Conservation (phyloP, 30 jellyfish, hydroid and myxozoan species). For the Chrysaora quinquecirrha region DNA sequence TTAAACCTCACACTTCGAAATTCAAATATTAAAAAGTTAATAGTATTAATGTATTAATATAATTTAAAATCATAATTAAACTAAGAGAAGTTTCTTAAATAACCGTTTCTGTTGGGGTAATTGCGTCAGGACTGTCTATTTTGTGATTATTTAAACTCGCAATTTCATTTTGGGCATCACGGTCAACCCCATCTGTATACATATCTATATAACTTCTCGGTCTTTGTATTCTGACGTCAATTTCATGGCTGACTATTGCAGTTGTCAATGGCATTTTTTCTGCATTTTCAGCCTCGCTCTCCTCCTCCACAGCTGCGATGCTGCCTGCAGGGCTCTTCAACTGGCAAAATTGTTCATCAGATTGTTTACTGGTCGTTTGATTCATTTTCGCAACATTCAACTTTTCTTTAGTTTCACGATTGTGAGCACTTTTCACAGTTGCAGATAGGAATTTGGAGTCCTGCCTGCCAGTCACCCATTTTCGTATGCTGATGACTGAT, state of each 20-base stretch:
- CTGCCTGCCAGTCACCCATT: slow-evolving; percentile 30
- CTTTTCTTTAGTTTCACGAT: slow-evolving; percentile 12
- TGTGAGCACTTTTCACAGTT: slow-evolving; percentile 20
- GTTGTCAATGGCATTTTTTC: slow-evolving; percentile 50
- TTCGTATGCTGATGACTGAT: slow-evolving; percentile 45
- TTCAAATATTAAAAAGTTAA: no score
- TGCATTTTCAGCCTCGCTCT: slow-evolving; percentile 19
- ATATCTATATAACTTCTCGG: slow-evolving; percentile 37
- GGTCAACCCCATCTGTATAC: slow-evolving; percentile 38
- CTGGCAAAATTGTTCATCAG: slow-evolving; percentile 31
- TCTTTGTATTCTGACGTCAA: slow-evolving; percentile 20
- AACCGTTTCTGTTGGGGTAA: background rate
- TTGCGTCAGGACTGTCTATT: background rate
- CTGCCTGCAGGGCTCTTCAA: slow-evolving; percentile 57
- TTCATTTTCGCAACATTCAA: background rate
- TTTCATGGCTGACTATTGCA: slow-evolving; percentile 42
- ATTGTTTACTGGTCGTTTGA: background rate
- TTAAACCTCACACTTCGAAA: no score
- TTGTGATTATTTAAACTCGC: background rate
- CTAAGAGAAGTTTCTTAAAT: background rate
- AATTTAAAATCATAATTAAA: background rate
- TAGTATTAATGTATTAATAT: no score
- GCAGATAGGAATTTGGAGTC: slow-evolving; percentile 40
- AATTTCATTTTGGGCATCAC: background rate
- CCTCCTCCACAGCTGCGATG: slow-evolving; percentile 4